Evolutionary conservation across 1,140 invertebrate genomes (phyloP), one percentile per base, ranked within the genome.

Genomic region (Drosophila dunni): DNA sequence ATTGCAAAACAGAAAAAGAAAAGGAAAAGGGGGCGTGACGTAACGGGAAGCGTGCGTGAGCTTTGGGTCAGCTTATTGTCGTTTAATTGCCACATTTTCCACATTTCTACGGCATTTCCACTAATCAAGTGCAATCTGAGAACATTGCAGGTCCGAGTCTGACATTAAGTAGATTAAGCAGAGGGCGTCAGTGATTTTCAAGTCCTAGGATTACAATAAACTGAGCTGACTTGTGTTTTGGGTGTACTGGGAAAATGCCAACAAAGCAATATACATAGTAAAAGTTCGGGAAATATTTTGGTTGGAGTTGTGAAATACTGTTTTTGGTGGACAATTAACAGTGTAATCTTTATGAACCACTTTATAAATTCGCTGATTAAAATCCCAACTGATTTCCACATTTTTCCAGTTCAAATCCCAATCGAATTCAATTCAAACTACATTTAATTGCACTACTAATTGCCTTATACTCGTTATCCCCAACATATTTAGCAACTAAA

Each of bases 21-120:
- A 29, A 29, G 24, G 24, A 29, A 29, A 29, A 29, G 24, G 3
- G 61, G 33, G 45, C 29, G 51, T 34, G 51, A 65, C 36, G 34
- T 58, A 42, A 29, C 24, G 2, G 24, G 6, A 29, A 29, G 40
- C 34, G 68, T 79, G 73, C 64, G 68, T 74, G 65, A 64, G 71
- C 77, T 74, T 82, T 77, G 65, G 65, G 73, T 77, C 79, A 88
- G 79, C 83, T 88, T 85, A 86, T 86, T 75, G 70, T 72, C 71
- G 64, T 68, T 85, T 82, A 88, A 86, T 88, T 86, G 76, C 76
- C 46, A 61, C 57, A 78, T 71, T 82, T 81, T 67, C 48, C 17
- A 13, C 13, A 24, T 11, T 60, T 42, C 56, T 7, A 54, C 20
- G 46, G 33, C 33, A 64, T 69, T 75, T 53, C 48, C 45, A 29